Conservation (phyloP, 2,113 vertebrate genomes). For the Malurus cyaneus region DNA sequence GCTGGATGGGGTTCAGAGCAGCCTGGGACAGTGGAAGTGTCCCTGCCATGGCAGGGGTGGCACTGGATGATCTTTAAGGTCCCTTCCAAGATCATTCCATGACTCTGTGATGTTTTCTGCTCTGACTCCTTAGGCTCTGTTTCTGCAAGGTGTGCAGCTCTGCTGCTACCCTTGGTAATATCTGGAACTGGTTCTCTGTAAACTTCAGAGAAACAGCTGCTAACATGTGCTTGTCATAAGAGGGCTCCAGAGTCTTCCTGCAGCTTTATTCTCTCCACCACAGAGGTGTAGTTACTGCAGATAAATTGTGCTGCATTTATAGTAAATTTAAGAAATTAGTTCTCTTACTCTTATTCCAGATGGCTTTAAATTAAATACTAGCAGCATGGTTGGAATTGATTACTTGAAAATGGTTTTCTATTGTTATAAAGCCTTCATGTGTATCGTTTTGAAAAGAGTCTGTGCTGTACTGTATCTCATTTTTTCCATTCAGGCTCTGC, state of each 20-base stretch:
- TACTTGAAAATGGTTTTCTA: not conserved
- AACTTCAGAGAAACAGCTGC: not conserved
- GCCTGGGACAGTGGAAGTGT: rapidly evolving
- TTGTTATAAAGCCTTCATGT: not conserved
- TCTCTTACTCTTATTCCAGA: not conserved
- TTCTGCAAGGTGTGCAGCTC: not conserved
- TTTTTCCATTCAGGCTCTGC: not conserved
- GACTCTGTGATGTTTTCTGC: not conserved
- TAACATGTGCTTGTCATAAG: not conserved
- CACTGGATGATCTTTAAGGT: rapidly evolving
- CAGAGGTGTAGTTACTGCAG: not conserved
- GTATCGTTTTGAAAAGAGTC: not conserved
- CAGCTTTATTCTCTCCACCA: not conserved
- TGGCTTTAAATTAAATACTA: not conserved
- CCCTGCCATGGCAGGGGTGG: not conserved
- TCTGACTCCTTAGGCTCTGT: not conserved
- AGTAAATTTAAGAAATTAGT: not conserved
- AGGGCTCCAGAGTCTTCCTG: not conserved
- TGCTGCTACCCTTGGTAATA: not conserved
- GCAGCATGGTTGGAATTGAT: not conserved
- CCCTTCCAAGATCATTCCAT: not conserved
- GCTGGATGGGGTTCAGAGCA: rapidly evolving
- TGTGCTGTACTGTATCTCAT: not conserved
- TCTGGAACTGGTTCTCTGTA: not conserved
- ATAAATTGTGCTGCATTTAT: not conserved